These are phyloP conservation scores for Speoplatyrhinus poulsoni DNA, from an alignment of 2,113 vertebrate species.

Conservation along the genomic window DNA sequence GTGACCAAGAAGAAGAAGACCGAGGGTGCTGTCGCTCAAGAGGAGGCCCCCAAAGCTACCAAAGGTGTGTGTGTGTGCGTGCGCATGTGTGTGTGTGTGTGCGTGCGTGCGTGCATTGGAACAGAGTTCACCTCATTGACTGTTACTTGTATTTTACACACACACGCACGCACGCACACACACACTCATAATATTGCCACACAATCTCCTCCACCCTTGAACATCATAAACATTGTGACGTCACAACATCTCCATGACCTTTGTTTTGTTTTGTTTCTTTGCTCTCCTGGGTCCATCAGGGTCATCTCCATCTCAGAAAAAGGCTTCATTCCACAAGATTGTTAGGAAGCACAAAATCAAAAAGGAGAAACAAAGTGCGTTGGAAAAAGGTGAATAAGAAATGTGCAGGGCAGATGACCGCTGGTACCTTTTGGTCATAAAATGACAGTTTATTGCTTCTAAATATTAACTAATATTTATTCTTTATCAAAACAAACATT, in stretches of 20 bases:
- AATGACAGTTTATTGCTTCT: not conserved
- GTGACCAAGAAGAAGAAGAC: slow-evolving; percentile 90
- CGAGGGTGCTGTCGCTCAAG: slow-evolving; percentile 68
- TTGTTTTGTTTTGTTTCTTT: slow-evolving; percentile 59
- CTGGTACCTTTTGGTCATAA: not conserved
- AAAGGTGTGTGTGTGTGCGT: slow-evolving; percentile 69
- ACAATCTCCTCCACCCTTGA: too few relatives aligned
- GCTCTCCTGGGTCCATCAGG: slow-evolving; percentile 73
- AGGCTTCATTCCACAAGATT: slow-evolving; percentile 96
- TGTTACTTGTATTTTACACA: not conserved
- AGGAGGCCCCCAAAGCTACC: slow-evolving; percentile 81
- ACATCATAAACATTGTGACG: slow-evolving; percentile 26
- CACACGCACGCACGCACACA: not conserved
- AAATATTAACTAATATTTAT: not conserved
- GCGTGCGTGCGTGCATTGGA: not conserved
- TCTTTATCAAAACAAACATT: not conserved
- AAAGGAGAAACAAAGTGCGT: slow-evolving; percentile 89
- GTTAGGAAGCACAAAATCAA: slow-evolving; percentile 94
- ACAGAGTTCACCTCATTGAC: slow-evolving; percentile 38
- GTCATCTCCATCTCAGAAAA: slow-evolving; percentile 94
- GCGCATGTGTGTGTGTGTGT: too few relatives aligned
- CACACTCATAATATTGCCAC: not conserved
- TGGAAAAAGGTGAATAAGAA: slow-evolving; percentile 83
- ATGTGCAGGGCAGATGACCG: not conserved
- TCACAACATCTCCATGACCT: slow-evolving; percentile 71